phyloP scores from a whole-genome alignment of 2,113 vertebrate species.

The Percina caprodes region DNA sequence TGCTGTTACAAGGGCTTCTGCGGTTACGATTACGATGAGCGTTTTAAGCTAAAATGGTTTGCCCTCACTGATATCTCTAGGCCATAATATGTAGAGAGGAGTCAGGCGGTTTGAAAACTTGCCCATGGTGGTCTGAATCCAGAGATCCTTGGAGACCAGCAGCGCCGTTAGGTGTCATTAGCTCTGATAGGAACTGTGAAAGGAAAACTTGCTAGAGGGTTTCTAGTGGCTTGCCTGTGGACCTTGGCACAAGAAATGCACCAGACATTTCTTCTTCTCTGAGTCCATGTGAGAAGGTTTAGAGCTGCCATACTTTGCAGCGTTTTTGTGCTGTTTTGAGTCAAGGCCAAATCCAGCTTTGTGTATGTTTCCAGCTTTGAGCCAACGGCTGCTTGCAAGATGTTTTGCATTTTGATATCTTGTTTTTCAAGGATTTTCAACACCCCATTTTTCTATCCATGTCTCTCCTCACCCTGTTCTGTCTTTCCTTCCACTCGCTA shows the following conservation, averaged over 20 bases:
- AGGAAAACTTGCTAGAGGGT: conserved; percentile 31
- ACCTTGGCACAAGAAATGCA: conserved; percentile 45
- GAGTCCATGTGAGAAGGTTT: conserved; percentile 48
- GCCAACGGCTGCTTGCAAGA: conserved; percentile 46
- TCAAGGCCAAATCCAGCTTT: conserved; percentile 20
- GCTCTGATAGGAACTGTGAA: conserved; percentile 23
- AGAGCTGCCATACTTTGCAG: conserved; percentile 38
- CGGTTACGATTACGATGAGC: too few relatives aligned
- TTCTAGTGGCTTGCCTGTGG: conserved; percentile 41
- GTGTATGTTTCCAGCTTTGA: conserved; percentile 3
- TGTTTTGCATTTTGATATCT: conserved; percentile 57
- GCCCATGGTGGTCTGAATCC: conserved; percentile 32
- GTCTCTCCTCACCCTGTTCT: conserved; percentile 17
- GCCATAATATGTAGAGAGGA: conserved; percentile 41
- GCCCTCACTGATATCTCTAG: conserved; percentile 18
- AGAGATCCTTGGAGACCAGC: conserved; percentile 33
- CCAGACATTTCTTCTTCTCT: conserved; percentile 41
- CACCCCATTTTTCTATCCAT: conserved; percentile 34
- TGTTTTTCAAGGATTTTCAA: conserved; percentile 56
- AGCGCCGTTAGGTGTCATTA: conserved; percentile 36
- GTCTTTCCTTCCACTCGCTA: conserved; percentile 18
- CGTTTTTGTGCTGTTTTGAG: conserved; percentile 22
- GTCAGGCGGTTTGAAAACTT: conserved; percentile 10
- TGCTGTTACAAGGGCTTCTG: background rate
- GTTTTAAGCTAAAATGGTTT: conserved; percentile 12